Evolutionary conservation across 2,888 invertebrate genomes (phyloP).

Genomic region (Syrphus vitripennis): DNA sequence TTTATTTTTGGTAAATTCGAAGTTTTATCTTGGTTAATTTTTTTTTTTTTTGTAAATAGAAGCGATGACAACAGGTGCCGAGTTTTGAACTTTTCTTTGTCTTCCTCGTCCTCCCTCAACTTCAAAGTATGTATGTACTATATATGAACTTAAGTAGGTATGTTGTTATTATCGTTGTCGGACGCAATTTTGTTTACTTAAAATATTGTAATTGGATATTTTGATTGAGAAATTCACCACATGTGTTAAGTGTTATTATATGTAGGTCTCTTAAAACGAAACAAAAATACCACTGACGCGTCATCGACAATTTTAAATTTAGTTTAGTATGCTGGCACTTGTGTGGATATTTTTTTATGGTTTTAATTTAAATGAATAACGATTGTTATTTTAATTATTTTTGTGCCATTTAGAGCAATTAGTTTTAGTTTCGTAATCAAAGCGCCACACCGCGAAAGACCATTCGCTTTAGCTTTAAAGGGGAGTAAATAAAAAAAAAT

Average conservation of each 20-base stretch:
- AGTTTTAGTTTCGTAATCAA: not conserved
- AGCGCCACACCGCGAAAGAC: too few relatives aligned
- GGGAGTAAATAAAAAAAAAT: too few relatives aligned
- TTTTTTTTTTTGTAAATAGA: not conserved
- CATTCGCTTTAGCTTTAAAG: too few relatives aligned
- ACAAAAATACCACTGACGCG: conserved; percentile 3
- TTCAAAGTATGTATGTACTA: not conserved
- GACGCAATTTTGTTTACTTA: not conserved
- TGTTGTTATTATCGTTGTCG: not conserved
- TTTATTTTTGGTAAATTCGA: not conserved
- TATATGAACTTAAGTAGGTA: not conserved
- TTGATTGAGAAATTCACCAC: conserved; percentile 40
- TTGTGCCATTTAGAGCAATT: not conserved
- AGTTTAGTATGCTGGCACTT: not conserved
- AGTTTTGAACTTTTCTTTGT: conserved; percentile 12
- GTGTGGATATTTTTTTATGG: not conserved
- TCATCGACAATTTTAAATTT: not conserved
- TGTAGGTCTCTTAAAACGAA: not conserved
- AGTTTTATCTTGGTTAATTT: not conserved
- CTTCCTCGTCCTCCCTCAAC: not conserved
- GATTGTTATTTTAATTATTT: not conserved
- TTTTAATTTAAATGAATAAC: not conserved
- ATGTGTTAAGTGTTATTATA: conserved; percentile 42
- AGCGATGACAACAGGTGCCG: conserved; percentile 10
- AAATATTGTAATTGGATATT: conserved; percentile 49